Conservation (phyloP, 2,797 vertebrate genomes). For the Ispidina picta region DNA sequence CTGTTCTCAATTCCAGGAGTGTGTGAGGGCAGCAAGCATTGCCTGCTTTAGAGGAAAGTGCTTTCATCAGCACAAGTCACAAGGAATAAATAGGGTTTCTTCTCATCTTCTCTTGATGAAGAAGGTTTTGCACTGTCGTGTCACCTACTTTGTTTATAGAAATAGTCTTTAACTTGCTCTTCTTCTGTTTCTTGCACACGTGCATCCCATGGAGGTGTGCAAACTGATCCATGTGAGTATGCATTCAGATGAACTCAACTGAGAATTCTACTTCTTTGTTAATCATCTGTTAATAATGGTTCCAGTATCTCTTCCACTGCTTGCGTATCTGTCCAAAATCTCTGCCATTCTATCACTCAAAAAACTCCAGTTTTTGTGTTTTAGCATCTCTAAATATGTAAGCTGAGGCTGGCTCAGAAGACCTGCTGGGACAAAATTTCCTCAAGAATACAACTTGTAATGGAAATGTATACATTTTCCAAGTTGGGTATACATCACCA, state of each 20-base stretch:
- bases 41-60: constrained; percentile 7
- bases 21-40: constrained; percentile 30
- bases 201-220: not conserved
- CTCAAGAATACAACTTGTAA: not conserved
- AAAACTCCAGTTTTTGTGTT: not conserved
- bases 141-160: not conserved
- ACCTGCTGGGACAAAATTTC: not conserved
- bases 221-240: not conserved
- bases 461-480: not conserved
- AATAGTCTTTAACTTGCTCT: not conserved
- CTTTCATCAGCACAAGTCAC: constrained; percentile 44
- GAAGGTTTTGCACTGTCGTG: not conserved
- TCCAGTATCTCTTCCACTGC: not conserved
- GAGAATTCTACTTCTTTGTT: not conserved
- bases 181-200: not conserved
- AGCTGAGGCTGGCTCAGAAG: not conserved
- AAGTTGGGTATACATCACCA: not conserved
- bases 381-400: not conserved
- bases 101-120: not conserved
- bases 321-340: not conserved
- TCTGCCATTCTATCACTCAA: not conserved
- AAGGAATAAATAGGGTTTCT: not conserved
- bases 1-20: constrained; percentile 30
- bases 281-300: not conserved
- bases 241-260: not conserved